Evolutionary conservation across 2,797 vertebrate species (phyloP), one percentile per base, ranked within the genome.

Genomic region (Merluccius polli): DNA sequence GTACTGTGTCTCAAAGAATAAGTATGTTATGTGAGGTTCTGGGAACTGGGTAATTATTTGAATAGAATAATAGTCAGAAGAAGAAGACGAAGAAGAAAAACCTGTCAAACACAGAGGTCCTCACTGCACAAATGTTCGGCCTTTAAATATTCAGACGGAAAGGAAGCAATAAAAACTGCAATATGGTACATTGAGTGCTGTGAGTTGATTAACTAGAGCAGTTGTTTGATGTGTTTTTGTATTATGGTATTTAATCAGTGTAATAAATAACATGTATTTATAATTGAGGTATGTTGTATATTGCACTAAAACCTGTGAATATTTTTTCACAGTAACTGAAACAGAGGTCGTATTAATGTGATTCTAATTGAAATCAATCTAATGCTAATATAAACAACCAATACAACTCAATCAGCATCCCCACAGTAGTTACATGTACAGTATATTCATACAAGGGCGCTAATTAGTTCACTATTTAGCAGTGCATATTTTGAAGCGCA

Each of bases 151-250:
- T 44, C 13, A 52, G 15, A 11, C 12, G 15, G 44, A 52, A n/a
- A 52, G 3, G 44, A 21, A 2, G 44, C 16, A 52, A 52, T 52
- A 21, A 16, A 21, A 6, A 52, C 44, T 18, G 81, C 83, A 82
- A 90, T 88, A 90, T 79, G 79, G 77, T 73, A 77, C 82, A 84
- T 27, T 32, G 84, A 90, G 84, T 83, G 85, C 83, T 79, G 77
- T 10, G 76, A 44, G 10, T 44, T 0, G 41, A 44, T 44, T 44
- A 44, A 2, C 41, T 44, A 15, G 41, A 44, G 41, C 41, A 15
- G 4, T 44, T 13, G 41, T 15, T 15, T 36, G 36, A 36, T 36
- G 12, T 44, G 3, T 2, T 44, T 12, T 16, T 44, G 41, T 16
- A 4, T 36, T 36, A 11, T 4, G 7, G 7, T 5, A 36, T 5